phyloP scores from a whole-genome alignment of 2,888 invertebrate genomes.

The Lathronympha strigana region DNA sequence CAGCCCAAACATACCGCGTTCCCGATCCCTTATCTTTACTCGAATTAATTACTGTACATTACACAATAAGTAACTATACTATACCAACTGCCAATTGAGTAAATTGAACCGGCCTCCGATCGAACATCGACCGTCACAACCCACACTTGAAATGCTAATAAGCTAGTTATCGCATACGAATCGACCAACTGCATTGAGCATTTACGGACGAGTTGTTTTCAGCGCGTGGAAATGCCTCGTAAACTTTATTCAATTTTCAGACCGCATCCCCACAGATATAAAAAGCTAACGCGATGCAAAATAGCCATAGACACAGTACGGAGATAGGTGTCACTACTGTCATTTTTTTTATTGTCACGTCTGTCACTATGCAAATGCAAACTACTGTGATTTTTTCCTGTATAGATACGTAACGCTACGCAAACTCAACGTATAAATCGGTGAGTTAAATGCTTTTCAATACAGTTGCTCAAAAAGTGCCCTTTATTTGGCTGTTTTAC shows the following conservation, averaged over 20 bases:
- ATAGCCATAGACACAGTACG: too few relatives aligned
- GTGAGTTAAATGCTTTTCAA: too few relatives aligned
- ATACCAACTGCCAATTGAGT: constrained; percentile 24
- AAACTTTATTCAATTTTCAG: constrained; percentile 4
- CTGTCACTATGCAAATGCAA: too few relatives aligned
- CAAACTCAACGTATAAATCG: too few relatives aligned
- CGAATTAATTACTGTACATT: constrained; percentile 15
- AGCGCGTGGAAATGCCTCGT: constrained; percentile 18
- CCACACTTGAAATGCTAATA: constrained; percentile 38
- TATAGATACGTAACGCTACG: too few relatives aligned
- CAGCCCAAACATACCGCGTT: background rate
- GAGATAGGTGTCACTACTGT: too few relatives aligned
- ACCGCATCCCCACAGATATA: background rate
- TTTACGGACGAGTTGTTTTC: constrained; percentile 9
- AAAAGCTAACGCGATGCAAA: background rate
- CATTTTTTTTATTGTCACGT: too few relatives aligned
- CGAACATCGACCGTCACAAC: constrained; percentile 22
- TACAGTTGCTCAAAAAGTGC: too few relatives aligned
- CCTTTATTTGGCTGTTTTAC: too few relatives aligned
- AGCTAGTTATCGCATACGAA: constrained; percentile 28
- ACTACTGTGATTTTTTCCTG: too few relatives aligned
- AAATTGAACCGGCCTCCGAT: constrained; percentile 27
- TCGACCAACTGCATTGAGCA: constrained; percentile 22
- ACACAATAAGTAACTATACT: constrained; percentile 21
- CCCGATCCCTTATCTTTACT: background rate